Evolutionary conservation across 2,113 vertebrate genomes (phyloP).

Genomic region (Clarias gariepinus): DNA sequence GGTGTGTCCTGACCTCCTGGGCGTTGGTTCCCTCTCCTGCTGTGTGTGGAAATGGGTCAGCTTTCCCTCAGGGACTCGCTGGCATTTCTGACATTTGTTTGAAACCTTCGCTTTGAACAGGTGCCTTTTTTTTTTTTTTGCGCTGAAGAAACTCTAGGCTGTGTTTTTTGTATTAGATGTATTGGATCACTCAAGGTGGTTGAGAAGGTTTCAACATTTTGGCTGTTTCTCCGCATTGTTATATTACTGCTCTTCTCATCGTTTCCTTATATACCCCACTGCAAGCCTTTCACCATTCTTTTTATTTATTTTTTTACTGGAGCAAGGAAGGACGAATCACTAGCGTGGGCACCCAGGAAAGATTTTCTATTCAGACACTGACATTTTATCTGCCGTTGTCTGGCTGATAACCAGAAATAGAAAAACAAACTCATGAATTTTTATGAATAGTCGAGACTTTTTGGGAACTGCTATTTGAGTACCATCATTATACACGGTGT

Average conservation of each 20-base stretch:
- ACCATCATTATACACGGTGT: too few relatives aligned
- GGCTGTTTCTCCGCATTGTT: neutral
- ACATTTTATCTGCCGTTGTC: neutral
- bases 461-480: too few relatives aligned
- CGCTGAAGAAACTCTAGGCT: neutral
- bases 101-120: constrained; percentile 19
- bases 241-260: neutral
- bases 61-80: constrained; percentile 26
- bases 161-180: neutral
- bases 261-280: neutral
- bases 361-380: neutral
- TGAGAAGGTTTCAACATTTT: neutral
- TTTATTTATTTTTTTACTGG: neutral
- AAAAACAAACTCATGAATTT: neutral
- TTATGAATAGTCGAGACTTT: too few relatives aligned
- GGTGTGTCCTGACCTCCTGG: constrained; percentile 12
- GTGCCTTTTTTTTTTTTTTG: neutral
- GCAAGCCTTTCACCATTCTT: too few relatives aligned
- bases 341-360: neutral
- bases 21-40: constrained; percentile 28
- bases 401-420: neutral
- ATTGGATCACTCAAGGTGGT: neutral
- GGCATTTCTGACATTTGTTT: constrained; percentile 37
- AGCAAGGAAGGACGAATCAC: neutral
- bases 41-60: constrained; percentile 39